Base-by-base conservation (phyloP, 1,140 invertebrate species). In the Euura lappo region DNA sequence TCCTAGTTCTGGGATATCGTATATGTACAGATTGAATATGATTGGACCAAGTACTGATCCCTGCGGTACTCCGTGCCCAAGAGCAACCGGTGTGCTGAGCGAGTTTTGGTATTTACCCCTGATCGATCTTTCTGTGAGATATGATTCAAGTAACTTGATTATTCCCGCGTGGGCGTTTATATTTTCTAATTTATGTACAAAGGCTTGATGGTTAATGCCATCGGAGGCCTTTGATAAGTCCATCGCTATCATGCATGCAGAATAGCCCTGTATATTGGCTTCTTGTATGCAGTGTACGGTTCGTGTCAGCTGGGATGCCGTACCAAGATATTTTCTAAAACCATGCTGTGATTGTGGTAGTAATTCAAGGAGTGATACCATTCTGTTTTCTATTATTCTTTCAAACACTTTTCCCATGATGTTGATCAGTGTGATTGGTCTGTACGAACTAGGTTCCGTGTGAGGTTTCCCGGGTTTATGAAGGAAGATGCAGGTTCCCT, bases 221-320 rank as follows among this genome's bases (percentile, higher is more conserved):
- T 83, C 80, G 65, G 76, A 79, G 8, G 78, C 77, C 66, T 71
- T 75, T 2, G 71, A 68, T n/a, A 64, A 66, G n/a, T 79, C 60
- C 13, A 13, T 64, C 8, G 13, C 60, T 64, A 64, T 64, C 60
- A 64, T 64, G 8, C 8, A 64, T 64, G 13, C 60, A 28, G 28
- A 28, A 28, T 28, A 28, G 28, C 28, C 28, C 28, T 28, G 28
- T 28, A 28, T 28, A 28, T 28, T 51, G 11, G 45, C 45, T 70
- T 70, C 51, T 70, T 70, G 69, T 7, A 70, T 70, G 28, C 51
- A 4, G 42, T 70, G 45, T 70, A 70, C 51, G 45, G 69, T 70
- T 70, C 69, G 46, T 10, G 69, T 70, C 4, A 70, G 69, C 51
- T 70, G 45, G 45, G 42, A 47, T 44, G 46, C 45, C 51, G 45